Conservation (phyloP, 2,113 vertebrate genomes). For the Thamnophis sirtalis region DNA sequence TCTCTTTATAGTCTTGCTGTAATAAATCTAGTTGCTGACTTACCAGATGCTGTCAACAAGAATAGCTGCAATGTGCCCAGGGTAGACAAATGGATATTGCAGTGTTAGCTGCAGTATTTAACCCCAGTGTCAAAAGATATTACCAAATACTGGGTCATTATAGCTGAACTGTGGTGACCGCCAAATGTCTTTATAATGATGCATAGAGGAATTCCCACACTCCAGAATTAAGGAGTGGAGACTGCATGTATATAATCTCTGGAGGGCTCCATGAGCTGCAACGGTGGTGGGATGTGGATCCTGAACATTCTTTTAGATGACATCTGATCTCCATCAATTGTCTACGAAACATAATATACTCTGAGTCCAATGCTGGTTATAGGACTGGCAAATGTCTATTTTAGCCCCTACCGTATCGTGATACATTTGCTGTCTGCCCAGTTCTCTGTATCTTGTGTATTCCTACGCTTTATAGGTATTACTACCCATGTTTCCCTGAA, state of each 20-base stretch:
- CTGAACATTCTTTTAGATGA: neutral
- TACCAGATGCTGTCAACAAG: neutral
- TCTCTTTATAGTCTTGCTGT: neutral
- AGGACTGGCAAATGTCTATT: neutral
- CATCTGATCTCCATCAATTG: neutral
- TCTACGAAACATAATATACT: neutral
- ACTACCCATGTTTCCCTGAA: neutral
- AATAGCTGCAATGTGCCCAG: neutral
- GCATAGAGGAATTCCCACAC: neutral
- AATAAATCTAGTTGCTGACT: constrained; percentile 7
- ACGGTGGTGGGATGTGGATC: neutral
- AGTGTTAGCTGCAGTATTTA: neutral
- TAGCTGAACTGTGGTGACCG: neutral
- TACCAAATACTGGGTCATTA: neutral
- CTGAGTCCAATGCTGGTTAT: neutral
- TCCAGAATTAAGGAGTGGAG: neutral
- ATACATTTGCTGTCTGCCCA: neutral
- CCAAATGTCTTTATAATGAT: neutral
- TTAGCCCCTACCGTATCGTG: neutral
- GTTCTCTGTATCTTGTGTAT: neutral
- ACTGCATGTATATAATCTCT: neutral
- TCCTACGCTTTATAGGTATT: neutral
- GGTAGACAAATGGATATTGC: neutral
- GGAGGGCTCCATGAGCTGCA: neutral
- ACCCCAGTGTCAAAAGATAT: neutral